Percentiles rank a stretch among this genome's conserved stretches.
These are phyloP conservation scores for Ligdia adustata DNA, from an alignment of 2,888 invertebrate species.

Conservation along the genomic window DNA sequence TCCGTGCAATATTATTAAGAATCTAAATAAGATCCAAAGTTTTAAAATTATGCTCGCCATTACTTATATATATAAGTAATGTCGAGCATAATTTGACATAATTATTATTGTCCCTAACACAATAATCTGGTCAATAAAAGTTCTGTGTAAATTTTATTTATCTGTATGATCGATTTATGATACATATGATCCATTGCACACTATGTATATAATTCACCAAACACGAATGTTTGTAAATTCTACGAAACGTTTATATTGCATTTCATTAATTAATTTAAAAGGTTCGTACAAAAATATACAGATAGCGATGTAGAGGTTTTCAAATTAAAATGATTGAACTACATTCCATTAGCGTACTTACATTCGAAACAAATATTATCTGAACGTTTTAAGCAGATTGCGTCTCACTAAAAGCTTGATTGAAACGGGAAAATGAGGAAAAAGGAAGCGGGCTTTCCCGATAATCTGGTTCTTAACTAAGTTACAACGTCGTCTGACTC, in stretches of 20 bases:
- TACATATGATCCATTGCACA: too few relatives aligned
- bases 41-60: background rate
- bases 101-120: too few relatives aligned
- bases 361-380: constrained; percentile 17
- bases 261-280: too few relatives aligned
- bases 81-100: too few relatives aligned
- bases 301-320: background rate
- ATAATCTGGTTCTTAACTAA: constrained; percentile 23
- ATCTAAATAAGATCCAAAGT: background rate
- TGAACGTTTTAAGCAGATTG: constrained; percentile 19
- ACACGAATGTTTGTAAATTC: too few relatives aligned
- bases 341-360: constrained; percentile 4
- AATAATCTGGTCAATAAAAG: too few relatives aligned
- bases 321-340: constrained; percentile 5
- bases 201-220: too few relatives aligned
- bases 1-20: too few relatives aligned
- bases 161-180: too few relatives aligned
- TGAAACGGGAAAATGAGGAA: constrained; percentile 24
- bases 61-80: background rate
- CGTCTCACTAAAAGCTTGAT: constrained; percentile 20
- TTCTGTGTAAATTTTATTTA: too few relatives aligned
- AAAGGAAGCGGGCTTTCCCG: constrained; percentile 11
- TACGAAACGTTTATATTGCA: too few relatives aligned
- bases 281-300: too few relatives aligned
- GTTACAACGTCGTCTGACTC: constrained; percentile 9